Conservation (phyloP, 2,888 invertebrate species). For the Neoitamus cyanurus region DNA sequence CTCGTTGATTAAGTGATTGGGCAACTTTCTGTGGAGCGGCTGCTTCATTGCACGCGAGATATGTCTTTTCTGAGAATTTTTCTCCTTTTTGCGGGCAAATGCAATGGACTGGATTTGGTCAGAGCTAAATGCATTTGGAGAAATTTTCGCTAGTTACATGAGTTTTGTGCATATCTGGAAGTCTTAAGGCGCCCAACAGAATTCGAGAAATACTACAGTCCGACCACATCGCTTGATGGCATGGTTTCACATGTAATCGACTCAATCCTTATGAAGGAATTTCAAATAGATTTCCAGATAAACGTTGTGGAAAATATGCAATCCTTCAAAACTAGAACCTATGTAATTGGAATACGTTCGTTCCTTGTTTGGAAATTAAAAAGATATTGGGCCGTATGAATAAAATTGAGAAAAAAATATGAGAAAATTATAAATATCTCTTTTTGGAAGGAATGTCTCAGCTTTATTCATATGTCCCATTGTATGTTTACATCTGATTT, state of each 20-base stretch:
- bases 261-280: not conserved
- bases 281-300: too few relatives aligned
- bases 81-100: not conserved
- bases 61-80: not conserved
- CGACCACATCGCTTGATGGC: not conserved
- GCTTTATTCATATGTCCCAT: too few relatives aligned
- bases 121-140: not conserved
- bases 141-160: not conserved
- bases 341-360: too few relatives aligned
- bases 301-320: too few relatives aligned
- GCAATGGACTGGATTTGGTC: not conserved
- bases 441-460: too few relatives aligned
- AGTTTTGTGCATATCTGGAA: not conserved
- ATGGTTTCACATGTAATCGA: not conserved
- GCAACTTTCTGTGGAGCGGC: not conserved
- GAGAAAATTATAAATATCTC: too few relatives aligned
- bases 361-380: too few relatives aligned
- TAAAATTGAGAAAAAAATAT: too few relatives aligned
- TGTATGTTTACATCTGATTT: too few relatives aligned
- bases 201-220: not conserved
- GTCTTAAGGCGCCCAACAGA: not conserved
- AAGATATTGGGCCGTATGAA: too few relatives aligned
- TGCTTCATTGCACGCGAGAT: not conserved
- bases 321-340: too few relatives aligned
- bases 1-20: not conserved